phyloP scores from a whole-genome alignment of 2,888 invertebrate species.

The Agrochola circellaris region DNA sequence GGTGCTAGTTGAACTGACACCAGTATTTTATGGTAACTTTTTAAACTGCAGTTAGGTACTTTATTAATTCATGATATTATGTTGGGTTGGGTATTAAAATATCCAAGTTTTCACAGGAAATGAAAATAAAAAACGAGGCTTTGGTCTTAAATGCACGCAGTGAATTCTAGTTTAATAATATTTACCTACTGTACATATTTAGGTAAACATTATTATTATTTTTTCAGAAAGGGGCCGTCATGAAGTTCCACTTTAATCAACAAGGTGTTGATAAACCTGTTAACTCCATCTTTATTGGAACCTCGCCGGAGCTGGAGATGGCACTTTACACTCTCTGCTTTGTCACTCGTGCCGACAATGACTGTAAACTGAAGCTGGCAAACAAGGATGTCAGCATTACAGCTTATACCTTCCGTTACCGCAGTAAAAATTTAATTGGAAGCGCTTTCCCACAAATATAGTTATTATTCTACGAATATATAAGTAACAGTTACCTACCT shows the following conservation, averaged over 20 bases:
- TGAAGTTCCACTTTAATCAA: constrained; percentile 94
- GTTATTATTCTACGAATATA: constrained; percentile 23
- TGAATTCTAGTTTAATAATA: neutral
- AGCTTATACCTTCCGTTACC: constrained; percentile 93
- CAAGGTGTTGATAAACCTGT: constrained; percentile 94
- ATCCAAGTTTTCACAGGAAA: neutral
- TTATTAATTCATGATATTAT: neutral
- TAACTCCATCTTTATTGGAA: constrained; percentile 94
- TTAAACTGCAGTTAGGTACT: neutral
- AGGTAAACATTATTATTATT: neutral
- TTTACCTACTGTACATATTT: neutral
- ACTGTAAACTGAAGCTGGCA: constrained; percentile 94
- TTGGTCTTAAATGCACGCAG: neutral
- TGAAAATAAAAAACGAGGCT: neutral
- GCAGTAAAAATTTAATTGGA: constrained; percentile 95
- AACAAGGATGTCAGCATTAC: constrained; percentile 93
- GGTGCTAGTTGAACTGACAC: neutral
- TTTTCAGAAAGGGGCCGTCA: constrained; percentile 93
- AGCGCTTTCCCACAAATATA: constrained; percentile 96
- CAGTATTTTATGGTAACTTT: neutral
- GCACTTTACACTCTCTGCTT: constrained; percentile 97
- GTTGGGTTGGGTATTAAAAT: neutral
- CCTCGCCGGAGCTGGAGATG: constrained; percentile 97
- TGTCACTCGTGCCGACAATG: constrained; percentile 93
- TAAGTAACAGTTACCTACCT: neutral